Conservation (phyloP, 1,140 invertebrate species). For the Pseudomyrmex pallidus region DNA sequence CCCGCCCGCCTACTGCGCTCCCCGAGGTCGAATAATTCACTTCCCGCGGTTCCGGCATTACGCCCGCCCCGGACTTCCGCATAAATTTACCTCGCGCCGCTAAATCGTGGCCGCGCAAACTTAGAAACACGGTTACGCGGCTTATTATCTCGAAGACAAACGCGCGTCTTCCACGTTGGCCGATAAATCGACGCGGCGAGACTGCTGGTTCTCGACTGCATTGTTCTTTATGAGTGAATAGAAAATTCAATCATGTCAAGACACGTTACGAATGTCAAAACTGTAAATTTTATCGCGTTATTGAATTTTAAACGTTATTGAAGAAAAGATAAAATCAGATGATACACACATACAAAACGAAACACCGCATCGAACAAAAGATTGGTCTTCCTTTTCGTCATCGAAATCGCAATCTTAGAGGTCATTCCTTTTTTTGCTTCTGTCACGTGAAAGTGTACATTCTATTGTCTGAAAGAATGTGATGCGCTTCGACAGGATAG, state of each 20-base stretch:
- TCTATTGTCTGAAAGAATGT: conserved; percentile 51
- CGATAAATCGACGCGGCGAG: conserved; percentile 39
- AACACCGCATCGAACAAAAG: not conserved
- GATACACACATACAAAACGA: not conserved
- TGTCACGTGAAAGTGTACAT: conserved; percentile 25
- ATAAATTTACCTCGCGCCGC: conserved; percentile 64
- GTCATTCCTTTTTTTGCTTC: conserved; percentile 24
- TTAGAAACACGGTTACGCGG: conserved; percentile 58
- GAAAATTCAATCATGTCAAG: not conserved
- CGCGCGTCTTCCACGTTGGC: conserved; percentile 25
- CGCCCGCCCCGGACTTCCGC: conserved; percentile 44
- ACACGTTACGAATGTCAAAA: not conserved
- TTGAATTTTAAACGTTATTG: not conserved
- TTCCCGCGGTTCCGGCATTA: conserved; percentile 39
- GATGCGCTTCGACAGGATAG: conserved; percentile 12
- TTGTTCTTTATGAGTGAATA: not conserved
- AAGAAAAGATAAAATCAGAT: not conserved
- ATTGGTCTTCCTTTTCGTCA: conserved; percentile 2
- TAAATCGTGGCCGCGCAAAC: conserved; percentile 61
- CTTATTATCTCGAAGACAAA: conserved; percentile 63
- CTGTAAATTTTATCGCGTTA: not conserved
- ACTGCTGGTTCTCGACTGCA: not conserved
- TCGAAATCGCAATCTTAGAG: conserved; percentile 26
- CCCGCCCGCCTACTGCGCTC: not conserved
- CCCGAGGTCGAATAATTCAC: conserved; percentile 68